Percentiles rank a stretch among this genome's conserved stretches.
Evolutionary conservation across 2,113 vertebrate species (phyloP).

Genomic region (Gadus macrocephalus): DNA sequence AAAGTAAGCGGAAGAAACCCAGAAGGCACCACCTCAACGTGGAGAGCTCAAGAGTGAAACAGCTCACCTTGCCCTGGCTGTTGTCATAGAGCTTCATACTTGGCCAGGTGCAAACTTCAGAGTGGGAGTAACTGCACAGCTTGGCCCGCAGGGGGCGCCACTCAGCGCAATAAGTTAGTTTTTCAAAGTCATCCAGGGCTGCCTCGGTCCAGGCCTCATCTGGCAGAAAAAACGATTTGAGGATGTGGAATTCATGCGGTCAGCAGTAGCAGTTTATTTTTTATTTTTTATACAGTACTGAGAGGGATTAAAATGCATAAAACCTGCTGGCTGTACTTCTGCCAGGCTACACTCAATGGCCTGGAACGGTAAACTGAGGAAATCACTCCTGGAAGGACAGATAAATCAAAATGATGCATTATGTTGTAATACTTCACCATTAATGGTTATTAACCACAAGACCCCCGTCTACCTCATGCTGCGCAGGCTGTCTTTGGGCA

Average conservation of each 20-base stretch:
- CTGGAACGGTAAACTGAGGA: conserved; percentile 92
- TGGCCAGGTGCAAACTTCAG: conserved; percentile 75
- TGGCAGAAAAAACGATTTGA: conserved; percentile 37
- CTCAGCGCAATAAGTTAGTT: conserved; percentile 75
- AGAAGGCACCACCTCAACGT: too few species aligned
- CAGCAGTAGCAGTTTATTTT: background rate
- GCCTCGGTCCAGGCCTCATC: conserved; percentile 76
- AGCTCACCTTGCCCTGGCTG: conserved; percentile 65
- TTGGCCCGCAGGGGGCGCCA: conserved; percentile 84
- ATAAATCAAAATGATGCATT: background rate
- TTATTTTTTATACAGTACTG: too few species aligned
- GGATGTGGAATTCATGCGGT: background rate
- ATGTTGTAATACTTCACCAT: background rate
- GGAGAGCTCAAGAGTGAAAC: too few species aligned
- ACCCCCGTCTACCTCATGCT: conserved; percentile 73
- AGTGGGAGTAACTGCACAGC: conserved; percentile 81
- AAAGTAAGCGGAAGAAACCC: too few species aligned
- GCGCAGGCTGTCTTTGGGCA: conserved; percentile 66
- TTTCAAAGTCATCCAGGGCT: conserved; percentile 81
- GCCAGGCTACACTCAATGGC: conserved; percentile 89
- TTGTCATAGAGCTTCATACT: conserved; percentile 75
- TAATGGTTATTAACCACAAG: background rate
- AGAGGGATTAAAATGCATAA: conserved; percentile 11
- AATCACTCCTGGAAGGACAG: conserved; percentile 80
- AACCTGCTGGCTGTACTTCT: conserved; percentile 77